phyloP scores from a whole-genome alignment of 2,888 invertebrate species.

The Isotomurus palustris region DNA sequence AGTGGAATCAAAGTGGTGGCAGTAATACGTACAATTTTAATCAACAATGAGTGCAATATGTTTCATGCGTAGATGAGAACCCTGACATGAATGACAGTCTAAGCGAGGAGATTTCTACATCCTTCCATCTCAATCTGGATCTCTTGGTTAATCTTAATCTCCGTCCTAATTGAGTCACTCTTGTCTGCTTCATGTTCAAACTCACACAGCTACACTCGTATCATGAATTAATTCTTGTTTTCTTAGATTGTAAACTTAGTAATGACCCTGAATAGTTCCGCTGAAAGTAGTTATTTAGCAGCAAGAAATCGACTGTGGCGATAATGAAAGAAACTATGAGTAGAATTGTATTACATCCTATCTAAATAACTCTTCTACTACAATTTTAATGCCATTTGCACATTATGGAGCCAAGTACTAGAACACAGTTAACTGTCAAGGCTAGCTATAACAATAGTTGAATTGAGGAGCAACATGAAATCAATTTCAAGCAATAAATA shows the following conservation, averaged over 20 bases:
- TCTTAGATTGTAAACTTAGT: neutral
- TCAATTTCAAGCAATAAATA: too few species aligned
- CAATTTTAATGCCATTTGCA: too few species aligned
- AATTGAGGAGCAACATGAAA: too few species aligned
- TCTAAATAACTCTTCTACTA: too few species aligned
- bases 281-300: constrained; percentile 3
- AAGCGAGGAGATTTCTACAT: constrained; percentile 33
- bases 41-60: constrained; percentile 17
- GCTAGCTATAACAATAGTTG: too few species aligned
- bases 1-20: constrained; percentile 10
- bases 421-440: too few species aligned
- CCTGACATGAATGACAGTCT: constrained; percentile 34
- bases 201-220: too few species aligned
- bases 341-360: too few species aligned
- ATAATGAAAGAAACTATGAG: too few species aligned
- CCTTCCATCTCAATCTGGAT: constrained; percentile 9
- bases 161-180: neutral
- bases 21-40: constrained; percentile 1
- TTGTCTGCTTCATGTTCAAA: neutral
- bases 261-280: constrained; percentile 35
- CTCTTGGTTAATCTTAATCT: neutral
- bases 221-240: neutral
- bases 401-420: too few species aligned
- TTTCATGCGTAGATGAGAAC: constrained; percentile 23
- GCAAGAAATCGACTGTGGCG: constrained; percentile 4